Base-by-base conservation (phyloP, 2,113 vertebrate genomes). In the Plecturocebus donacophilus region DNA sequence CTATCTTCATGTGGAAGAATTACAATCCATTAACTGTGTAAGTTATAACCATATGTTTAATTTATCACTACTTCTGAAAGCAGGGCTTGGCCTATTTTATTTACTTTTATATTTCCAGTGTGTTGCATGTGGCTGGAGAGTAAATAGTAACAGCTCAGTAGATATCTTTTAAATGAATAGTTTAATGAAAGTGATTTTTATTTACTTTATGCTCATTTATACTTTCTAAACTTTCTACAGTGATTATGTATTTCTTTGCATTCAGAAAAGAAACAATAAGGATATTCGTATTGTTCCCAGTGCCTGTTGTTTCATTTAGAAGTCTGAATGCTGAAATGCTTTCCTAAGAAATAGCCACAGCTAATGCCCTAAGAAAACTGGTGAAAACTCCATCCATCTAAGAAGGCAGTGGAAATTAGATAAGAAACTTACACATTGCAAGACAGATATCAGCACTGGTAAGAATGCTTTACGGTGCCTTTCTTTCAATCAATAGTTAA, bases 401-500 rank as follows among this genome's bases (percentile, higher is more conserved):
- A 17, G 58, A 92, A 89, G 52, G 90, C 73, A 73, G 49, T 58
- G 52, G 45, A 91, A 97, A 92, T 96, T 92, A 96, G 49, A 79
- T 64, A 91, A 90, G 76, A 84, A 96, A 91, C 58, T 76, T 42
- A 76, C 40, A 86, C 75, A 90, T 93, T 94, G 56, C 32, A 92
- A 82, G 71, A 91, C 42, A 82, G 38, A 27, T 84, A 83, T 58
- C 84, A 56, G 27, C 9, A 47, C 47, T 66, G 75, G 87, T 87
- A 75, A 87, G 61, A 49, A 38, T 58, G 64, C 30, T 76, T 73
- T n/a, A 40, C 61, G 8, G 75, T 54, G 3, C 58, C 76, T 87
- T 90, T 70, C 83, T 64, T 61, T 92, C 84, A 52, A 45, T 96
- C 90, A 79, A 85, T 87, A 87, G 77, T 93, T 90, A 96, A 97